Evolutionary conservation across 1,140 invertebrate species (phyloP), one percentile per base, ranked within the genome.

Genomic region (Oreohelix idahoensis): DNA sequence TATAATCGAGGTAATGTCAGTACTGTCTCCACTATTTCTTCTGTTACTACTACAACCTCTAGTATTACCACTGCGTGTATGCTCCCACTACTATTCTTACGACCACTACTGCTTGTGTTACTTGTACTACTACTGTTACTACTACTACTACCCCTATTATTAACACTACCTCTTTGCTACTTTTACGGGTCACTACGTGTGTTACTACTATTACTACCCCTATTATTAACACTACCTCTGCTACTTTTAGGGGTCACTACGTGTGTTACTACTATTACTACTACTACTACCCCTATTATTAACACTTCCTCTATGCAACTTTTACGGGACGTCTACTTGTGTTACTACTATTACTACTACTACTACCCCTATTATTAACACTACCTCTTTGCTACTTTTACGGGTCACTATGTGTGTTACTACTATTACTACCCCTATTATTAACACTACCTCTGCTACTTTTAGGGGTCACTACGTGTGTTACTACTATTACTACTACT

Each of bases 401-500:
- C 66, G n/a, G n/a, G n/a, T n/a, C n/a, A n/a, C n/a, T n/a, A n/a
- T n/a, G n/a, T n/a, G n/a, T n/a, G n/a, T n/a, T 69, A 69, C n/a
- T n/a, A 69, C 66, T 69, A 10, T 23, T n/a, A 69, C 66, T 69
- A 69, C 66, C 26, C 8, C 66, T 69, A 69, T 23, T 69, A 69
- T 23, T 69, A 69, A 11, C 26, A 69, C 66, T 69, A 69, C 66
- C 26, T 11, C 66, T 69, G n/a, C n/a, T n/a, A n/a, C n/a, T n/a
- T n/a, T n/a, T n/a, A n/a, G n/a, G n/a, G n/a, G n/a, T n/a, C n/a
- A n/a, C n/a, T n/a, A n/a, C 66, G 8, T 11, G 8, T 69, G 26
- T 23, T 69, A 69, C 66, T 69, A 69, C 66, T 69, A 69, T 23
- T 69, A 69, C 66, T 13, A 69, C 66, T 69, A 69, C 66, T 10